These are phyloP conservation scores for Amphipyra berbera DNA, from an alignment of 2,888 invertebrate species.

Conservation along the genomic window DNA sequence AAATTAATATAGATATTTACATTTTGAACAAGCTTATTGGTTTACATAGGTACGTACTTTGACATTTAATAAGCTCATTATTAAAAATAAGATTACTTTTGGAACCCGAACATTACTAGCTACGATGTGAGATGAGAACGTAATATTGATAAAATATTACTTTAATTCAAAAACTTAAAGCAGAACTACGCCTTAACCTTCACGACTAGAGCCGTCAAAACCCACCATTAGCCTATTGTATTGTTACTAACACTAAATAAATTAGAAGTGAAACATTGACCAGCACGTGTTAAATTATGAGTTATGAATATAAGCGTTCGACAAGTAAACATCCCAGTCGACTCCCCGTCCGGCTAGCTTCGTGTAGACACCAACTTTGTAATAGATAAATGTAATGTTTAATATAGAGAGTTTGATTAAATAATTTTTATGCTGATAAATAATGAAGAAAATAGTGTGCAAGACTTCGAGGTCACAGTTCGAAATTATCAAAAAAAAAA, in stretches of 20 bases:
- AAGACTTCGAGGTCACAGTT: too few relatives aligned
- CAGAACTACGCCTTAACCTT: neutral
- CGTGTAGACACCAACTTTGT: constrained; percentile 12
- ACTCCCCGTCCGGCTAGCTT: constrained; percentile 4
- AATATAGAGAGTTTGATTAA: neutral
- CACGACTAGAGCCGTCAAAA: neutral
- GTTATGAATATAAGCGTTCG: constrained; percentile 27
- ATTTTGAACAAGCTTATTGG: constrained; percentile 13
- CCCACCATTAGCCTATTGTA: neutral
- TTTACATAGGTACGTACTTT: constrained; percentile 1
- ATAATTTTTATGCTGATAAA: neutral
- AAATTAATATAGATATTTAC: constrained; percentile 1
- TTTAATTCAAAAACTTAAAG: neutral
- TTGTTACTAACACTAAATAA: constrained; percentile 13
- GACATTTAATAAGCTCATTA: constrained; percentile 8
- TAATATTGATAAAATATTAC: neutral
- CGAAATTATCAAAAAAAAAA: too few relatives aligned
- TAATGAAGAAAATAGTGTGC: neutral
- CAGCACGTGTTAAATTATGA: constrained; percentile 36
- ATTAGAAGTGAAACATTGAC: constrained; percentile 20
- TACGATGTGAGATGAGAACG: neutral
- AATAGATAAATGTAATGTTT: neutral
- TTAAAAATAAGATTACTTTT: neutral
- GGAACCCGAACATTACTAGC: neutral
- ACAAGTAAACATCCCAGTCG: constrained; percentile 23